Conservation (phyloP, 2,797 vertebrate genomes). For the Hypotaenidia philippensis region DNA sequence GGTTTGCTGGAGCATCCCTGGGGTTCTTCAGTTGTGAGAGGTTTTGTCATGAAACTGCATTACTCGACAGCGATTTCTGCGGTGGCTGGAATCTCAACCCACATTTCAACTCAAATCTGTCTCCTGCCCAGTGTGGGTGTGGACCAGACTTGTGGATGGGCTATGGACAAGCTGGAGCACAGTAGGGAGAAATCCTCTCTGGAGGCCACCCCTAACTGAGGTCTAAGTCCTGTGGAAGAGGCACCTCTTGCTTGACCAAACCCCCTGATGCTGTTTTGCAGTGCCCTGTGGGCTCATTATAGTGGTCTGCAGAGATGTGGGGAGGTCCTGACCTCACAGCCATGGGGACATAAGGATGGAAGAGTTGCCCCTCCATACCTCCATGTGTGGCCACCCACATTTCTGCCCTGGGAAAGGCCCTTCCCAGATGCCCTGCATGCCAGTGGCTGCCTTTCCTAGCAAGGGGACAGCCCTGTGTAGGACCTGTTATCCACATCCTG, state of each 20-base stretch:
- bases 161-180: background rate
- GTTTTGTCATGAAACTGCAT: background rate
- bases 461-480: background rate
- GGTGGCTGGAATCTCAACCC: background rate
- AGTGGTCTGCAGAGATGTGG: background rate
- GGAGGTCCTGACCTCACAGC: background rate
- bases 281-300: accelerated
- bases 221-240: background rate
- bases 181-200: background rate
- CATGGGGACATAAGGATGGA: background rate
- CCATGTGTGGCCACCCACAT: accelerated
- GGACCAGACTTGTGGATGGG: background rate
- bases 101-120: background rate
- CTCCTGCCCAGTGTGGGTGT: accelerated
- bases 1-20: background rate
- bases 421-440: background rate
- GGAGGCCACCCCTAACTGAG: background rate
- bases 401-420: background rate
- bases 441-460: background rate
- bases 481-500: background rate
- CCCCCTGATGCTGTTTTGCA: background rate
- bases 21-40: background rate
- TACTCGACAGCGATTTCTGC: accelerated
- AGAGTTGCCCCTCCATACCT: too few species aligned
- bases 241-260: background rate